Base-by-base conservation (phyloP, 1,140 invertebrate genomes). In the Drosophila albomicans region DNA sequence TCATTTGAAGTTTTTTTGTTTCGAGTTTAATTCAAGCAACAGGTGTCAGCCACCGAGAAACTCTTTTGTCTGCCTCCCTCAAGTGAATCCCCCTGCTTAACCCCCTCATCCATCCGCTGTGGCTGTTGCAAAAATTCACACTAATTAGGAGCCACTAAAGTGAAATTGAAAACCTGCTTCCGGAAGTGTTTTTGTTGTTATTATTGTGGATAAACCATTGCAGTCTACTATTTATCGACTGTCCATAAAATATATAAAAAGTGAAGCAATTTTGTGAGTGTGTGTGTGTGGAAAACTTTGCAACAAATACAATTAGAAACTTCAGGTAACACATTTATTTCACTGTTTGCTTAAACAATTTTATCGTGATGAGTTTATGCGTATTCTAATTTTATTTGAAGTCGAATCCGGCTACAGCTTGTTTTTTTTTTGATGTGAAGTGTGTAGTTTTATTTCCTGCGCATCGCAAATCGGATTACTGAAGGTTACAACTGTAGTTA, bases 11-110 rank as follows among this genome's bases (percentile, higher is more conserved):
- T 68, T 63, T 49, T 35, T 38, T 25, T 25, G 20, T 25, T 25
- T 25, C 20, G 20, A 15, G 64, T 69, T 49, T 61, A 49, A 46
- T 56, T 49, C 30, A 59, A 68, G 85, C 75, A 79, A 81, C 80
- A 85, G 58, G 81, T 84, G 65, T 28, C 56, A 13, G 57, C 8
- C n/a, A 7, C 16, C 25, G 67, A 30, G 1, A 54, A 45, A 43
- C 16, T 58, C 8, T 28, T 7, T 2, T 25, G 20, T 3, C 38
- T 41, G 3, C 7, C 38, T 41, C 8, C 38, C 38, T 41, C 38
- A 3, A 41, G 38, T 43, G 41, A 43, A 43, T 3, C 41, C 41
- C 41, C 41, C 45, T 32, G 13, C 56, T 57, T 25, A 4, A 3
- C 8, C 35, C 10, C 35, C 35, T 38, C 8, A 10, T 10, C 1